Percentiles rank a stretch among this genome's conserved stretches.
Conservation (phyloP, 2,113 vertebrate genomes). For the Pterocles gutturalis region DNA sequence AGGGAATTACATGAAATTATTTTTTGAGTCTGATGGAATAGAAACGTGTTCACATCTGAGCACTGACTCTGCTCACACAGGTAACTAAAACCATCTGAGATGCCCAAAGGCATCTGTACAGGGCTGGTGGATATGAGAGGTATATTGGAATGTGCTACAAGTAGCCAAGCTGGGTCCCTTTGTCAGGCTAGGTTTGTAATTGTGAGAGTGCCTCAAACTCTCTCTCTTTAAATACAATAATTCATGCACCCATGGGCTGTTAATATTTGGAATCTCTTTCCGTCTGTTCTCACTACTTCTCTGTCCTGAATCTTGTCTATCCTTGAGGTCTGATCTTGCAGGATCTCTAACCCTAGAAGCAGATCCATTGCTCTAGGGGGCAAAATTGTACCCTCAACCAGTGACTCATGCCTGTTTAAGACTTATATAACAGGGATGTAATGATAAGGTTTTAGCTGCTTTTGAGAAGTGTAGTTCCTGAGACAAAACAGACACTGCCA, state of each 20-base stretch:
- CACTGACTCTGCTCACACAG: neutral
- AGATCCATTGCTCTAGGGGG: neutral
- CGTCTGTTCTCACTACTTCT: neutral
- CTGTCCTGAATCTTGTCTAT: neutral
- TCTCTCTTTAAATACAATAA: neutral
- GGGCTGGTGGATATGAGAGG: neutral
- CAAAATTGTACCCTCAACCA: neutral
- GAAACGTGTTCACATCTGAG: neutral
- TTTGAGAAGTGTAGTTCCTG: neutral
- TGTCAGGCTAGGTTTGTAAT: neutral
- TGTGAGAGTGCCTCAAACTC: neutral
- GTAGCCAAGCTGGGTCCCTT: neutral
- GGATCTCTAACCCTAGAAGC: neutral
- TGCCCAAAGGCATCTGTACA: neutral
- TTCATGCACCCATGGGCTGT: neutral
- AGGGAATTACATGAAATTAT: neutral
- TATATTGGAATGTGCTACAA: neutral
- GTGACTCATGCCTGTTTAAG: neutral
- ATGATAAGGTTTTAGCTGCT: neutral
- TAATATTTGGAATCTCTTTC: neutral
- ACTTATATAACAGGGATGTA: neutral
- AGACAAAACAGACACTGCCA: neutral
- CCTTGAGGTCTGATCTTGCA: neutral
- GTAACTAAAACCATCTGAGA: neutral
- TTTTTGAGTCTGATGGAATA: neutral